Conservation (phyloP, 2,888 invertebrate species). For the Geophilus truncorum region DNA sequence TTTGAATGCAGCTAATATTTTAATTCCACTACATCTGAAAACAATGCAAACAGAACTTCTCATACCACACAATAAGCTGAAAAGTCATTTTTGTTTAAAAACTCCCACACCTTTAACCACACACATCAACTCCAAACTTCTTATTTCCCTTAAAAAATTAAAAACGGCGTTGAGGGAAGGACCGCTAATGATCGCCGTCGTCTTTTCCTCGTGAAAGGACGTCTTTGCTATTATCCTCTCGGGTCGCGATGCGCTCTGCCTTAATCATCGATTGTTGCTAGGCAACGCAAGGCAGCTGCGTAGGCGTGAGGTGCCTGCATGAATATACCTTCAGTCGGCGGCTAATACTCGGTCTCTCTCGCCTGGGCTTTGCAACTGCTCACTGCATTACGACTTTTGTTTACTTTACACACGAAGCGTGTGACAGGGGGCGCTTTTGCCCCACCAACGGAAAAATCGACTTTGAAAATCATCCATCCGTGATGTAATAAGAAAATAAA, state of each 20-base stretch:
- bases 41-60: too few species aligned
- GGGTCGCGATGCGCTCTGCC: conserved; percentile 6
- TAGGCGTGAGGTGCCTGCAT: conserved; percentile 6
- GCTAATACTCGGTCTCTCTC: not conserved
- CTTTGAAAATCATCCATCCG: not conserved
- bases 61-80: too few species aligned
- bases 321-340: conserved; percentile 9
- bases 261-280: conserved; percentile 14
- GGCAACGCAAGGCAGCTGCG: conserved; percentile 11
- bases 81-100: too few species aligned
- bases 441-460: not conserved
- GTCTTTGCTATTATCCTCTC: not conserved
- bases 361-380: not conserved
- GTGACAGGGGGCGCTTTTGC: not conserved
- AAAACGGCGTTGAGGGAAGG: not conserved
- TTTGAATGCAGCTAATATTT: too few species aligned
- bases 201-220: not conserved
- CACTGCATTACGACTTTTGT: not conserved
- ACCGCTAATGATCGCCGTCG: not conserved
- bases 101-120: too few species aligned
- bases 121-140: too few species aligned
- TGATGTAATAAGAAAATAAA: not conserved
- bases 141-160: too few species aligned
- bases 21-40: too few species aligned
- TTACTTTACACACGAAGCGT: not conserved